Conservation (phyloP, 1,140 invertebrate species). For the Orius insidiosus region DNA sequence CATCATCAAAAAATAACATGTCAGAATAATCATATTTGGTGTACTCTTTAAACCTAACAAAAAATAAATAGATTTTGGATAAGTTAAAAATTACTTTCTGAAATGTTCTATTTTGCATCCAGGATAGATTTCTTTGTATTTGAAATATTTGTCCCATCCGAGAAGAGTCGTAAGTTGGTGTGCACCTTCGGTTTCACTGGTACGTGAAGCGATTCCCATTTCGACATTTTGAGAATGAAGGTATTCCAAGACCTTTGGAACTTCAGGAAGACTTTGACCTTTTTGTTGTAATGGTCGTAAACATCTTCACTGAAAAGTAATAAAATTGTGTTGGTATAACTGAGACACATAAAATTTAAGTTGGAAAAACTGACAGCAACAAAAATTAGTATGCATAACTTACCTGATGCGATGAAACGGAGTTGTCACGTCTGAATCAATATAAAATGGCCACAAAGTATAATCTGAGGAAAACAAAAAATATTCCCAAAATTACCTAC, state of each 20-base stretch:
- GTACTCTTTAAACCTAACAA: not conserved
- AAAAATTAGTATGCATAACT: too few species aligned
- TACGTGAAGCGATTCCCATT: slow-evolving; percentile 47
- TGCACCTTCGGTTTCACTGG: slow-evolving; percentile 43
- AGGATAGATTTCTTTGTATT: slow-evolving; percentile 57
- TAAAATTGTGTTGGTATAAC: too few species aligned
- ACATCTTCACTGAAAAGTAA: not conserved
- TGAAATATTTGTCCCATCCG: slow-evolving; percentile 51
- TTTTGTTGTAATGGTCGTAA: slow-evolving; percentile 22
- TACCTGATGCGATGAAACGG: too few species aligned
- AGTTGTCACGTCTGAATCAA: too few species aligned
- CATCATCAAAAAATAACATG: slow-evolving; percentile 58
- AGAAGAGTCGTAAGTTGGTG: slow-evolving; percentile 46
- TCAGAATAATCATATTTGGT: too few species aligned
- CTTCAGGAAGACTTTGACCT: slow-evolving; percentile 40
- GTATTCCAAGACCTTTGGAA: slow-evolving; percentile 38
- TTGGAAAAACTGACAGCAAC: too few species aligned
- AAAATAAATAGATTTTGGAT: not conserved
- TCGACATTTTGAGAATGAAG: slow-evolving; percentile 35
- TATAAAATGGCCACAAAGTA: too few species aligned
- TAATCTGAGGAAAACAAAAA: too few species aligned
- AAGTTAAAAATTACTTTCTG: slow-evolving; percentile 31
- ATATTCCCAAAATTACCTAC: too few species aligned
- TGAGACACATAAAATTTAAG: too few species aligned
- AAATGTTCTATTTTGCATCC: slow-evolving; percentile 53